Evolutionary conservation across 2,888 invertebrate genomes (phyloP).

Genomic region (Agrotis segetum): DNA sequence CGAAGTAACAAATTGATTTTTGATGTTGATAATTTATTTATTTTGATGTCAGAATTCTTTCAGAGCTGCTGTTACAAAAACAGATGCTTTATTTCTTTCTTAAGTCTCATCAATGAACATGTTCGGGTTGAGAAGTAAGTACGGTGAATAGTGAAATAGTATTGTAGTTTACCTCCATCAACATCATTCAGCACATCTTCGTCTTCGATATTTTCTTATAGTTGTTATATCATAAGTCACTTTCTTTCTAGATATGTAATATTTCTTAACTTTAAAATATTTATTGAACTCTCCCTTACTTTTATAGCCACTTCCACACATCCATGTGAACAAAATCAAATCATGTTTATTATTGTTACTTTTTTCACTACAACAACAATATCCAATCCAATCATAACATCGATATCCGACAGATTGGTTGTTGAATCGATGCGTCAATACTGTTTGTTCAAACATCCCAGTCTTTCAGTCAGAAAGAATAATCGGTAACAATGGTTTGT

Average conservation of each 20-base stretch:
- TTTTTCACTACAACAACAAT: conserved; percentile 11
- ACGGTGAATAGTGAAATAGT: not conserved
- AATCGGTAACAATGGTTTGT: conserved; percentile 50
- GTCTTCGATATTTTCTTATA: not conserved
- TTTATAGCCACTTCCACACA: not conserved
- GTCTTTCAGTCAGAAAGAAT: conserved; percentile 36
- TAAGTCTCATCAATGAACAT: not conserved
- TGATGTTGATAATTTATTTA: not conserved
- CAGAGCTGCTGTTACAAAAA: not conserved
- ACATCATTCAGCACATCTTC: not conserved
- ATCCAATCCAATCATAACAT: conserved; percentile 39
- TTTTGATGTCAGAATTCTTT: not conserved
- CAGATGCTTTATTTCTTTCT: not conserved
- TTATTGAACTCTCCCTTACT: not conserved
- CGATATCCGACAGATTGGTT: conserved; percentile 47
- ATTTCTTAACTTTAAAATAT: not conserved
- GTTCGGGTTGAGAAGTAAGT: not conserved
- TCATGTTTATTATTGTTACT: conserved; percentile 28
- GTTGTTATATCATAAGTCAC: not conserved
- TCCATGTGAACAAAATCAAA: conserved; percentile 11
- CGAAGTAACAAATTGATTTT: not conserved
- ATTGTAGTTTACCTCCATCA: not conserved
- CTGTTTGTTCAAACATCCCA: conserved; percentile 53
- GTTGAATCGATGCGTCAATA: conserved; percentile 37
- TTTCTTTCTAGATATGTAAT: too few relatives aligned